Evolutionary conservation across 2,797 vertebrate genomes (phyloP), one percentile per base, ranked within the genome.

Genomic region (Perodicticus potto): DNA sequence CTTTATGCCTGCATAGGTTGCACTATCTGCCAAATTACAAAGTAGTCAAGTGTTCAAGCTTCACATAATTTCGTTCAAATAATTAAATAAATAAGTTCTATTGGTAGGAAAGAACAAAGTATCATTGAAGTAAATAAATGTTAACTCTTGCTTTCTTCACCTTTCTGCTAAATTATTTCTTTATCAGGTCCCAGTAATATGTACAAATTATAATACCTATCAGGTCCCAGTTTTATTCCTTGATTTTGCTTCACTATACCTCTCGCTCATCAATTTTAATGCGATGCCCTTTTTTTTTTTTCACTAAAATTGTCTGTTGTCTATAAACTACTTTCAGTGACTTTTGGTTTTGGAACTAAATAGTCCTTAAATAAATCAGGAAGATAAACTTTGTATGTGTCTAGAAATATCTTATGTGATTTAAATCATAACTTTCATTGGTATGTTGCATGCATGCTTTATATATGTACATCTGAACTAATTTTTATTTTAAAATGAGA

Each of bases 401-500:
- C 43, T 67, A 57, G 55, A 91, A 88, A 92, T 34, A 72, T 77
- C 86, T 5, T 25, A 81, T 76, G 85, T 76, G n/a, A 81, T 45
- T 86, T 43, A 81, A 77, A 95, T 83, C 92, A 32, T 55, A 91
- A 91, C 4, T 23, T 70, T 84, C 74, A 70, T 40, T 91, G 76
- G 87, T 86, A 83, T 2, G 49, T 43, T 91, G 25, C 53, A 89
- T 83, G 11, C 57, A 77, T 91, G 70, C n/a, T 85, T 72, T 70
- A 67, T 63, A 76, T 19, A 61, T 49, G 49, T 49, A 53, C 74
- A 80, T 70, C 6, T 65, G 74, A 96, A 78, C 82, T 84, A 65
- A 94, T 73, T 96, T 83, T 83, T 94, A 91, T 83, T 93, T 88
- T 73, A 93, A 95, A 96, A 88, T 96, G 78, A 96, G 57, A 96